Base-by-base conservation (phyloP, 2,797 vertebrate species). In the Pachyuromys duprasi region DNA sequence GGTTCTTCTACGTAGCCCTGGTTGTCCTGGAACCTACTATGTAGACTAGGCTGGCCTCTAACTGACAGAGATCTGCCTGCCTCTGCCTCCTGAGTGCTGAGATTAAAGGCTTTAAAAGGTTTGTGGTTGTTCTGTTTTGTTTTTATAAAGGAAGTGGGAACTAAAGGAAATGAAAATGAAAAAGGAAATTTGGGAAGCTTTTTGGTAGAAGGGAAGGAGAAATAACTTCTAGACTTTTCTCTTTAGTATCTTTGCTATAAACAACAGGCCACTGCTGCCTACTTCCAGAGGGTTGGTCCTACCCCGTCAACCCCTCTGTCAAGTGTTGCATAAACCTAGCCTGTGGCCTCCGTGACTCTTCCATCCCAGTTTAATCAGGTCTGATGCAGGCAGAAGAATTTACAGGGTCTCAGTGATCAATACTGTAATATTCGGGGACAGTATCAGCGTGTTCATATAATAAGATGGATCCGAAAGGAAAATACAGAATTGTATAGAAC, bases 401-500 rank as follows among this genome's bases (percentile, higher is more conserved):
- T 95, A 97, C 91, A 93, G 89, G 95, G 96, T 53, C 93, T 7
- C 13, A 0, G 70, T 89, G 95, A 97, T 97, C 97, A 97, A 98
- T 97, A 98, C 17, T 95, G 91, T 97, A 97, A 98, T 95, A 96
- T 95, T 97, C 94, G 88, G 84, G 0, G 5, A 97, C 60, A 97
- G 24, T 92, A 86, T 74, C 89, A 95, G 89, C 6, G 69, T 81
- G 84, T 90, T 97, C 88, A 49, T 79, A 96, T 0, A 8, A 91
- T 83, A 96, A 95, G 94, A 91, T 78, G 95, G 88, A 96, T 88
- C 76, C 72, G 92, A 95, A 94, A 72, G 95, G 60, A 96, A 93
- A 96, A 91, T 0, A 81, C 63, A 17, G 15, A 97, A 90, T 74
- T 97, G 96, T 95, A 97, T 89, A 90, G 65, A 94, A 96, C 93